A percentile compares a stretch with the other conserved stretches of the same genome.
These are phyloP conservation scores for Spea bombifrons DNA, from an alignment of 2,113 vertebrate genomes.

Conservation along the genomic window DNA sequence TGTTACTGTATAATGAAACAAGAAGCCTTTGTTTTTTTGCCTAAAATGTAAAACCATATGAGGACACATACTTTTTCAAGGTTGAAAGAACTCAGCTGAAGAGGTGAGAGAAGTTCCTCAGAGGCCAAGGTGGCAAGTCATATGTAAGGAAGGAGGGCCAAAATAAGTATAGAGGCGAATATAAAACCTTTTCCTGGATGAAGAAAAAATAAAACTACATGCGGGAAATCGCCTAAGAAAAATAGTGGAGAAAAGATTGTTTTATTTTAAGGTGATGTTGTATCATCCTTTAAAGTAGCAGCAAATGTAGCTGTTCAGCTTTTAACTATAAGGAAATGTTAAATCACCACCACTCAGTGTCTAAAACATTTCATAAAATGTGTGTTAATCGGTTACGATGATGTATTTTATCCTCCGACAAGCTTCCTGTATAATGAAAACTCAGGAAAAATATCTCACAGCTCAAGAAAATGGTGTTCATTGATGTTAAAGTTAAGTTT, in stretches of 20 bases:
- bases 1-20: slow-evolving; percentile 10
- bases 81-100: slow-evolving; percentile 35
- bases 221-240: slow-evolving; percentile 38
- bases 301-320: too few relatives aligned
- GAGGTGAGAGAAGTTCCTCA: slow-evolving; percentile 40
- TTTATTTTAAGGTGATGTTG: too few relatives aligned
- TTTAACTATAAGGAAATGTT: too few relatives aligned
- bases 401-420: too few relatives aligned
- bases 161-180: slow-evolving; percentile 45
- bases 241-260: not conserved
- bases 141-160: slow-evolving; percentile 27
- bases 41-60: slow-evolving; percentile 5
- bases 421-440: too few relatives aligned
- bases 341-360: too few relatives aligned
- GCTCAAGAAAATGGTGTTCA: too few relatives aligned
- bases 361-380: too few relatives aligned
- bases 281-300: too few relatives aligned
- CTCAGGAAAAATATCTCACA: too few relatives aligned
- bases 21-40: slow-evolving; percentile 10
- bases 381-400: too few relatives aligned
- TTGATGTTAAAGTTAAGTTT: too few relatives aligned
- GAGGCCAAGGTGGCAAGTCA: slow-evolving; percentile 38
- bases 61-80: slow-evolving; percentile 39
- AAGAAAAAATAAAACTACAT: not conserved
- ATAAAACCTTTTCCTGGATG: slow-evolving; percentile 44